These are phyloP conservation scores for Dilophus febrilis DNA, from an alignment of 2,888 invertebrate species.

Conservation along the genomic window DNA sequence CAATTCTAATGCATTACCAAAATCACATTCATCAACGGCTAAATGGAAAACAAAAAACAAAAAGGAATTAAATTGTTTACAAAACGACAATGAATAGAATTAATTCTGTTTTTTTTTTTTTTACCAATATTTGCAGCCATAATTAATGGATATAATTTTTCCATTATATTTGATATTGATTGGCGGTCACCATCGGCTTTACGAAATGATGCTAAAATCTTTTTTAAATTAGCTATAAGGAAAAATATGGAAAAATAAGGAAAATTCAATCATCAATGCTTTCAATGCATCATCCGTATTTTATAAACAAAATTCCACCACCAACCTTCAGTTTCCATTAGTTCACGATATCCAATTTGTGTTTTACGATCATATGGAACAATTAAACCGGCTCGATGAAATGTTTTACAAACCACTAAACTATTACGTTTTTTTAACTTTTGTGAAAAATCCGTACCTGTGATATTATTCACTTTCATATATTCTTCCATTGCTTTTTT, in stretches of 20 bases:
- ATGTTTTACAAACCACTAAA: conserved; percentile 48
- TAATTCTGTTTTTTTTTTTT: not conserved
- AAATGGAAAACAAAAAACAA: conserved; percentile 4
- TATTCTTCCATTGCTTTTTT: conserved; percentile 43
- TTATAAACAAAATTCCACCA: conserved; percentile 10
- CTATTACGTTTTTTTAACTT: conserved; percentile 43
- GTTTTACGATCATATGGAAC: conserved; percentile 70
- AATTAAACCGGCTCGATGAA: conserved; percentile 68
- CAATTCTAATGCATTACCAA: conserved; percentile 79
- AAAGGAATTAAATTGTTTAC: not conserved
- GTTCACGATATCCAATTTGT: conserved; percentile 67
- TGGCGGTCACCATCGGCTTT: conserved; percentile 35
- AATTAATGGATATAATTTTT: conserved; percentile 61
- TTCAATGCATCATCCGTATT: conserved; percentile 1
- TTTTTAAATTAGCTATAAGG: conserved; percentile 33
- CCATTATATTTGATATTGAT: conserved; percentile 42
- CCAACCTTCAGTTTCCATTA: conserved; percentile 48
- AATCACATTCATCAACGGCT: conserved; percentile 89
- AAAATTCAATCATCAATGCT: not conserved
- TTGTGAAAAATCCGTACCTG: conserved; percentile 37
- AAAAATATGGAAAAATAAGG: not conserved
- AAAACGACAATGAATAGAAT: not conserved
- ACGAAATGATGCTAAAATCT: conserved; percentile 46
- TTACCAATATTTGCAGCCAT: conserved; percentile 56
- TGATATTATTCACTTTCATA: conserved; percentile 40